Base-by-base conservation (phyloP, 2,113 vertebrate species). In the Trochalopteron elliotii region DNA sequence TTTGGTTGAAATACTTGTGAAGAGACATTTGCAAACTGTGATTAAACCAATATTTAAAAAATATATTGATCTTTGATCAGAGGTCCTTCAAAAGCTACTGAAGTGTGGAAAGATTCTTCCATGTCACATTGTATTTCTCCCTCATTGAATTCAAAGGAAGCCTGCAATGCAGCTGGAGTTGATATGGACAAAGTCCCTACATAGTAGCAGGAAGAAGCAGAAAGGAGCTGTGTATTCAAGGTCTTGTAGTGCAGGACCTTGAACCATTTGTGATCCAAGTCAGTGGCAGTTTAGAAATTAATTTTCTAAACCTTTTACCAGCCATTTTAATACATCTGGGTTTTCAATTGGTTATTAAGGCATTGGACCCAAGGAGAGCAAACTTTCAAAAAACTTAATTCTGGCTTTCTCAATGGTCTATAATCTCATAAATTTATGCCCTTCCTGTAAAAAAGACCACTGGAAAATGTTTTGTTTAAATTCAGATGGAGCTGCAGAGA, bases 401-500 rank as follows among this genome's bases (percentile, higher is more conserved):
- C 80, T 91, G 39, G 3, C 83, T 84, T 96, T 63, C 42, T 96
- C 16, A 40, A 31, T 33, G 21, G 57, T 74, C 52, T 94, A 2
- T 69, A 79, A 60, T 92, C 87, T 37, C 19, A 42, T 69, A 91
- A 91, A 67, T 96, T 96, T 96, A 83, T 93, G 61, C 40, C 18
- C 45, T 94, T 84, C 42, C 47, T 76, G 33, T 85, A 83, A 70
- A 96, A 89, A 86, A 83, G 28, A 63, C 55, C 71, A 87, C 69
- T 82, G 81, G 68, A 96, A 91, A 33, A 68, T 53, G 55, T 97
- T 97, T 97, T 96, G 86, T 93, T 97, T 97, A 96, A 97, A 91
- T 96, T 96, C 95, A 94, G 74, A 91, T 94, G 89, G 90, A 91
- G 63, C 31, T 70, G 45, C 44, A 80, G 81, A 94, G 81, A 94